These are phyloP conservation scores for Orientallactaga sibirica DNA, from an alignment of 2,797 vertebrate species.

Conservation along the genomic window DNA sequence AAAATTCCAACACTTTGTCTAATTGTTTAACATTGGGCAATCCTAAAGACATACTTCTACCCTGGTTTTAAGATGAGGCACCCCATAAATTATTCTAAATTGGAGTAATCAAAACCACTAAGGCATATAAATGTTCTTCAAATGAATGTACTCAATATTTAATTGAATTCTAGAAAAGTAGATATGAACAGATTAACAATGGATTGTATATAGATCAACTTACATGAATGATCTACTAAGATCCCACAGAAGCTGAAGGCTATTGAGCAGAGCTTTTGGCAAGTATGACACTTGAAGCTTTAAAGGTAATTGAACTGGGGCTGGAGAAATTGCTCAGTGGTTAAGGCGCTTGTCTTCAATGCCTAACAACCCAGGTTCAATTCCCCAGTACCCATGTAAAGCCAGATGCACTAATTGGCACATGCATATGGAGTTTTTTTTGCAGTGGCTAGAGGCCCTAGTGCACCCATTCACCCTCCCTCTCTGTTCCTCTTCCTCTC, in stretches of 20 bases:
- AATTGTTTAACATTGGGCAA: neutral
- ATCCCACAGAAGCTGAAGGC: neutral
- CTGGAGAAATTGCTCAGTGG: too few species aligned
- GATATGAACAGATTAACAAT: neutral
- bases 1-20: constrained; percentile 14
- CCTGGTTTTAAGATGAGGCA: neutral
- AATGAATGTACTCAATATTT: constrained; percentile 14
- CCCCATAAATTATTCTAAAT: neutral
- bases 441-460: too few species aligned
- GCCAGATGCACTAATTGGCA: too few species aligned
- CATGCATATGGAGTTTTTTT: too few species aligned
- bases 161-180: constrained; percentile 34
- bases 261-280: neutral
- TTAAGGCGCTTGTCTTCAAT: too few species aligned
- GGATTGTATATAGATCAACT: neutral
- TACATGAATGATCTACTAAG: neutral
- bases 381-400: too few species aligned
- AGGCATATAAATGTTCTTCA: neutral
- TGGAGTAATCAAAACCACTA: neutral
- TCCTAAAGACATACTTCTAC: neutral
- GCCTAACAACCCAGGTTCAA: too few species aligned
- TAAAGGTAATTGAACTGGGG: neutral
- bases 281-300: neutral
- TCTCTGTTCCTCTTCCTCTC: too few species aligned
- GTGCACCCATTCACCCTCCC: too few species aligned